Evolutionary conservation across 1,140 invertebrate species (phyloP).

Genomic region (Drosophila setifemur): DNA sequence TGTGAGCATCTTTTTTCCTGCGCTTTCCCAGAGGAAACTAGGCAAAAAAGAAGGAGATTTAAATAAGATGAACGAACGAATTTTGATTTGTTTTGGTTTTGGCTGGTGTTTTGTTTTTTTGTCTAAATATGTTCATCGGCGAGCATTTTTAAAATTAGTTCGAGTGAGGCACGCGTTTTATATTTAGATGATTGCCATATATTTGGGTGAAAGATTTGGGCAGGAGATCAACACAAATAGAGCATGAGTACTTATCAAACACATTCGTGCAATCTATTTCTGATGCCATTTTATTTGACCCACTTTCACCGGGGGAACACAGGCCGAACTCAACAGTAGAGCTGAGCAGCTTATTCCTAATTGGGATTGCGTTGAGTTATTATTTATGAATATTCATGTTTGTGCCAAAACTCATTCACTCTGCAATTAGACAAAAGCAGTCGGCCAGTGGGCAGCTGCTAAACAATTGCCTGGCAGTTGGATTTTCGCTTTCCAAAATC

Average conservation of each 20-base stretch:
- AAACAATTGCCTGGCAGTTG: slow-evolving; percentile 15
- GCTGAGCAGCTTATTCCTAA: slow-evolving; percentile 61
- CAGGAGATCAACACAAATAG: slow-evolving; percentile 29
- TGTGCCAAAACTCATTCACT: slow-evolving; percentile 44
- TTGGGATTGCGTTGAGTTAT: slow-evolving; percentile 40
- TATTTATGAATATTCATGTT: slow-evolving; percentile 53
- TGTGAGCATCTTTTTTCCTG: slow-evolving; percentile 15
- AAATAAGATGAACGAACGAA: slow-evolving; percentile 40
- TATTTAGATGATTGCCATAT: slow-evolving; percentile 70
- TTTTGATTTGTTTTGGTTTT: slow-evolving; percentile 53
- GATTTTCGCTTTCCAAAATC: slow-evolving; percentile 38
- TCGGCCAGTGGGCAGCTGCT: slow-evolving; percentile 25
- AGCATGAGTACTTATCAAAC: slow-evolving; percentile 48
- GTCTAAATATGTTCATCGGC: slow-evolving; percentile 56
- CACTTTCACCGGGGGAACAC: slow-evolving; percentile 57
- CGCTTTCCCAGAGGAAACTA: slow-evolving; percentile 14
- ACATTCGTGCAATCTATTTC: slow-evolving; percentile 48
- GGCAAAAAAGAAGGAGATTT: slow-evolving; percentile 18
- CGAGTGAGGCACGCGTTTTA: slow-evolving; percentile 73
- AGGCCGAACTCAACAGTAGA: slow-evolving; percentile 14
- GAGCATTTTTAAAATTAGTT: slow-evolving; percentile 56
- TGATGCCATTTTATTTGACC: slow-evolving; percentile 59
- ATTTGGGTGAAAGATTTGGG: slow-evolving; percentile 5
- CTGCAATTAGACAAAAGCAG: slow-evolving; percentile 57
- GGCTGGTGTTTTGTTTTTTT: slow-evolving; percentile 3